phyloP scores from a whole-genome alignment of 2,797 vertebrate genomes.

The Thamnophis elegans region DNA sequence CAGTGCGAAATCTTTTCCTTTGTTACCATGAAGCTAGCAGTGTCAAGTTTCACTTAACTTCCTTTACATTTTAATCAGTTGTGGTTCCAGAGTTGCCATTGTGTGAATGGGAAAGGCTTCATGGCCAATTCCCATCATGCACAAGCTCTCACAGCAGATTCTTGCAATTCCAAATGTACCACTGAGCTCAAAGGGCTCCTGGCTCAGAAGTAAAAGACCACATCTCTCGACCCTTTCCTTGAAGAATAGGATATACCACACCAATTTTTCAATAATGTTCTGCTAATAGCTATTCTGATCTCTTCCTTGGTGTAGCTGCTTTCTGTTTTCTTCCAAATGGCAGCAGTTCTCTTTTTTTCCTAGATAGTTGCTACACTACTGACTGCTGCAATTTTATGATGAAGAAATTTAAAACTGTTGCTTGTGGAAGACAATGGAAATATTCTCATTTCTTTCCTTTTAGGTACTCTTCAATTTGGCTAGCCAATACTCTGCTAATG shows the following conservation, averaged over 20 bases:
- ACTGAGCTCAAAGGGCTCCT: neutral
- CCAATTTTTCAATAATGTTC: neutral
- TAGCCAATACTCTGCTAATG: slow-evolving; percentile 92
- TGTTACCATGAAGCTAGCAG: neutral
- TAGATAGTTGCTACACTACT: neutral
- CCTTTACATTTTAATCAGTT: neutral
- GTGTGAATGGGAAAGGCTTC: neutral
- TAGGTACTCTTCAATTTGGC: slow-evolving; percentile 96
- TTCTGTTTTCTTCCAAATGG: neutral
- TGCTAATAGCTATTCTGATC: neutral
- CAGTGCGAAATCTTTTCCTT: neutral
- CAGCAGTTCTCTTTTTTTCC: neutral
- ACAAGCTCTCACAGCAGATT: neutral
- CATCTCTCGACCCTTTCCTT: neutral
- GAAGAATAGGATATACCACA: neutral
- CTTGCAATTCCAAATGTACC: neutral
- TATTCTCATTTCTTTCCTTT: slow-evolving; percentile 36
- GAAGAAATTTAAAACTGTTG: neutral
- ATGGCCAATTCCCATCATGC: neutral
- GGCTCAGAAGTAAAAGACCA: neutral
- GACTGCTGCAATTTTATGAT: neutral
- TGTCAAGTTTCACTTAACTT: neutral
- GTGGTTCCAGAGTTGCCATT: neutral
- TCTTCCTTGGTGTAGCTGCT: neutral
- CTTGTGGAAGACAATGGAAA: slow-evolving; percentile 2